Percentiles rank a stretch among this genome's conserved stretches.
These are phyloP conservation scores for Parasteatoda tepidariorum DNA, from an alignment of 1,140 invertebrate species.

Conservation along the genomic window DNA sequence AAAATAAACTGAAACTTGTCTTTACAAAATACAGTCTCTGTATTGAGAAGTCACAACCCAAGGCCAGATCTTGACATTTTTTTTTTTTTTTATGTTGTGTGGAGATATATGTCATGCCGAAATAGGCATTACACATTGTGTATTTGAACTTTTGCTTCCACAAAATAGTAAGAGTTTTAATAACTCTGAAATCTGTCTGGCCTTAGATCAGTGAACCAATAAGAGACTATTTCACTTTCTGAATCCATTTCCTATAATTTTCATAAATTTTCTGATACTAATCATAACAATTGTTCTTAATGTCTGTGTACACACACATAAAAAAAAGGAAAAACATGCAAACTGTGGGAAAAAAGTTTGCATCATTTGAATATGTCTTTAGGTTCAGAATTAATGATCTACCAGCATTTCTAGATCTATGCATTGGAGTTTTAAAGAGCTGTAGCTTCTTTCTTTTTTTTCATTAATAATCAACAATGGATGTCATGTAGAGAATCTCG, in stretches of 20 bases:
- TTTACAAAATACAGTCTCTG: not conserved
- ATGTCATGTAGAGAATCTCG: slow-evolving; percentile 58
- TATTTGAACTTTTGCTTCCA: too few relatives aligned
- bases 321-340: not conserved
- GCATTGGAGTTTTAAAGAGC: not conserved
- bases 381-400: not conserved
- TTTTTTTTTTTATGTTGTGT: too few relatives aligned
- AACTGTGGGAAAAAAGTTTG: not conserved
- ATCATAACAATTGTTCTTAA: not conserved
- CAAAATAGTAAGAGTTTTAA: too few relatives aligned
- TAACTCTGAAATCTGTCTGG: too few relatives aligned
- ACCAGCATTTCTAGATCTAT: not conserved
- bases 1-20: not conserved
- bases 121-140: too few relatives aligned
- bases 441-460: not conserved
- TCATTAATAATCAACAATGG: slow-evolving; percentile 34
- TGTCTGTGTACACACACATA: not conserved
- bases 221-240: too few relatives aligned
- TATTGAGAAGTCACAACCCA: not conserved
- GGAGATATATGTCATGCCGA: too few relatives aligned
- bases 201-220: too few relatives aligned
- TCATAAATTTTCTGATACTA: not conserved
- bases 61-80: too few relatives aligned
- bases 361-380: not conserved
- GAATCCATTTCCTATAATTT: too few relatives aligned